Base-by-base conservation (phyloP, 2,797 vertebrate genomes). In the Liasis olivaceus region DNA sequence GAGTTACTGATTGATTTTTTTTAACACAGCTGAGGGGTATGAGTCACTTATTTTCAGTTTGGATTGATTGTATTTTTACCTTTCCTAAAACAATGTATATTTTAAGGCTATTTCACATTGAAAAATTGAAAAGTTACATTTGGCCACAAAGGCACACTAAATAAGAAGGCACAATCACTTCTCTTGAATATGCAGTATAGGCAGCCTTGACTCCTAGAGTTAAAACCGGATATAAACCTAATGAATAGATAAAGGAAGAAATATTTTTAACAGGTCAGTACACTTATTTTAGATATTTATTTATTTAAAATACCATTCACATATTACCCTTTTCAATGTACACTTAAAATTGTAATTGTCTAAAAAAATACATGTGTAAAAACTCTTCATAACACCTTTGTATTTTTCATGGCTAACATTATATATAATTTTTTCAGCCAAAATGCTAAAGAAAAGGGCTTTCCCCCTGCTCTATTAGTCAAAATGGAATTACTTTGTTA, bases 1-100 rank as follows among this genome's bases (percentile, higher is more conserved):
- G 93, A 94, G 93, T 91, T 94, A 96, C 93, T 95, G 94, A 91
- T 47, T 94, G 93, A 93, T 90, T 69, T 89, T 90, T 92, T 95
- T 92, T 91, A 95, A 95, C 95, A 91, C 93, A 92, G 89, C 94
- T 95, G 94, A 72, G 63, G 17, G 93, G 58, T 90, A 92, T 95
- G 94, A 88, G 31, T 64, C 93, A 90, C 91, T 95, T 91, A 92
- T 94, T 93, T 91, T 81, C 42, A 89, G n/a, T 93, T 91, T 89
- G 90, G 88, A 22, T 81, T 42, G 36, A 42, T 81, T 36, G 47
- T 47, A 36, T 60, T 87, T 87, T 87, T 60, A 60, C n/a, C n/a
- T 60, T 87, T 87, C n/a, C n/a, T 60, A 87, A 60, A 31, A 87
- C 31, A 36, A 59, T 36, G 20, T 11, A 36, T 87, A 60, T 56